Evolutionary conservation across 2,888 invertebrate genomes (phyloP).

Genomic region (Hypomecis punctinalis): DNA sequence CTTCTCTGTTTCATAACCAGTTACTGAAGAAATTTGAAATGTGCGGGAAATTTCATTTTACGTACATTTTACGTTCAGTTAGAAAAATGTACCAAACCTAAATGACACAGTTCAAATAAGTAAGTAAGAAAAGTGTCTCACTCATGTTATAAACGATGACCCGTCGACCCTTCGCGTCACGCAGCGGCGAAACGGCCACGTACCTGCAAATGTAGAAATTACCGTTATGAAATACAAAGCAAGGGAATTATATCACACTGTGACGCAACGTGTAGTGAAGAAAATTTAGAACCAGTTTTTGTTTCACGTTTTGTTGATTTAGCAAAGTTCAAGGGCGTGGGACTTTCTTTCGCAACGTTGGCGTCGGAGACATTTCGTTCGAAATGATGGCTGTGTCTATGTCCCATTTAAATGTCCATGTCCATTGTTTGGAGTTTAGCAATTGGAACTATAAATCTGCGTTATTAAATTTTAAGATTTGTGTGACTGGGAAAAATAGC

Average conservation of each 20-base stretch:
- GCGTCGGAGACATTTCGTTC: neutral
- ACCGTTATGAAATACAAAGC: conserved; percentile 53
- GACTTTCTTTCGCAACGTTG: conserved; percentile 15
- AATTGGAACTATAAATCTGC: neutral
- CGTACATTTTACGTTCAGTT: too few relatives aligned
- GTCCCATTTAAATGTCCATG: neutral
- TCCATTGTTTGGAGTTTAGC: neutral
- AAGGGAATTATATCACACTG: conserved; percentile 58
- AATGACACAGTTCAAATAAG: neutral
- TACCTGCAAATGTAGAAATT: conserved; percentile 83
- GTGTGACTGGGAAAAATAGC: too few relatives aligned
- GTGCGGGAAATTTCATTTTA: too few relatives aligned
- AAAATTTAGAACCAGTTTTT: conserved; percentile 13
- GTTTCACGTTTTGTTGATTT: neutral
- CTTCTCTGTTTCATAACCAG: too few relatives aligned
- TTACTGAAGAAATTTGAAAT: too few relatives aligned
- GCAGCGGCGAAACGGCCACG: conserved; percentile 89
- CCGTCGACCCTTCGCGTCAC: conserved; percentile 89
- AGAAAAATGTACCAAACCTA: too few relatives aligned
- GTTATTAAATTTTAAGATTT: too few relatives aligned
- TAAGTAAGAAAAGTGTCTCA: conserved; percentile 65
- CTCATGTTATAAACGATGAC: conserved; percentile 88
- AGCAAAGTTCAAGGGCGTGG: conserved; percentile 25
- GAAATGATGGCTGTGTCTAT: neutral
- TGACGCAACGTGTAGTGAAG: conserved; percentile 27